Conservation (phyloP, 2,888 invertebrate genomes). For the Empis livida region DNA sequence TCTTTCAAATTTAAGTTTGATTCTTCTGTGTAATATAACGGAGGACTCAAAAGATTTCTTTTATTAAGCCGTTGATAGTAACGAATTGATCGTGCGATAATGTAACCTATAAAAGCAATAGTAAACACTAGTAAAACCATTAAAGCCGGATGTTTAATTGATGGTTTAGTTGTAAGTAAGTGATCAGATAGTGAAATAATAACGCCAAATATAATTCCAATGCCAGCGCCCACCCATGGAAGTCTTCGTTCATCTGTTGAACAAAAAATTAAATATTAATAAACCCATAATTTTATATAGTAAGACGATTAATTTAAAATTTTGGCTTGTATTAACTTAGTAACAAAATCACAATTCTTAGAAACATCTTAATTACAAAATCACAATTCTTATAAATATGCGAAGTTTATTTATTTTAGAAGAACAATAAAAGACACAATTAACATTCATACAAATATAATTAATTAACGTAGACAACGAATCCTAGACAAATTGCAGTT, state of each 20-base stretch:
- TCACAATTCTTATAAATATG: too few species aligned
- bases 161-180: conserved; percentile 49
- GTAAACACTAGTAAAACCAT: conserved; percentile 58
- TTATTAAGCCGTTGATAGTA: conserved; percentile 41
- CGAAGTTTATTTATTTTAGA: too few species aligned
- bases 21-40: conserved; percentile 35
- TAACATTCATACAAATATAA: too few species aligned
- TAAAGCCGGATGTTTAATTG: conserved; percentile 52
- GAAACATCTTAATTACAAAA: too few species aligned
- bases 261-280: neutral
- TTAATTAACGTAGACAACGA: too few species aligned
- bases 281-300: too few species aligned
- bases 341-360: too few species aligned
- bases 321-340: too few species aligned
- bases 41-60: conserved; percentile 40
- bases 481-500: too few species aligned
- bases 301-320: too few species aligned
- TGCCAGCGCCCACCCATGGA: conserved; percentile 61
- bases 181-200: conserved; percentile 56
- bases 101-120: conserved; percentile 53
- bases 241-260: conserved; percentile 50
- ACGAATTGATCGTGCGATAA: conserved; percentile 45
- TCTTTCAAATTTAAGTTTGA: conserved; percentile 3
- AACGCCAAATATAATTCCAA: conserved; percentile 55
- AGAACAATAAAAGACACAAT: too few species aligned